Conservation (phyloP, 2,797 vertebrate species). For the Crotalus adamanteus region DNA sequence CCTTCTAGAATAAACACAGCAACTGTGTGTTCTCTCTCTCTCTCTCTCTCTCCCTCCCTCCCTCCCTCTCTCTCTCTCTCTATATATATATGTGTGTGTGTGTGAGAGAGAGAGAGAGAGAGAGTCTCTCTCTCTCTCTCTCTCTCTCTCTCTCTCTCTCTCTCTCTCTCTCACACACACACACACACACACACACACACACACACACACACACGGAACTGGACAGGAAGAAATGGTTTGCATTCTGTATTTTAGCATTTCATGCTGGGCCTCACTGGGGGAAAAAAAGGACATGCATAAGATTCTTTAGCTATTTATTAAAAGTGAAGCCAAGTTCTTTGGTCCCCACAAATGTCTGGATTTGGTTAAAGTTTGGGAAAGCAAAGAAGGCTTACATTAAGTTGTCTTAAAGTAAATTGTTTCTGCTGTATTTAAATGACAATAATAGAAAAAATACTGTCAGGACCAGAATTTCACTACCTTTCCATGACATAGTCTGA, state of each 20-base stretch:
- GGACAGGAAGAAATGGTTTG: conserved; percentile 52
- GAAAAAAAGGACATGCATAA: conserved; percentile 6
- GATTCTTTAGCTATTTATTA: conserved; percentile 35
- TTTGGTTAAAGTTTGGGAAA: conserved; percentile 24
- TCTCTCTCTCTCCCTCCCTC: conserved; percentile 21
- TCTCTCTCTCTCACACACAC: background rate
- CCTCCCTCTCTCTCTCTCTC: background rate
- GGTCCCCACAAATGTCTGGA: conserved; percentile 19
- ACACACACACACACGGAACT: conserved; percentile 14
- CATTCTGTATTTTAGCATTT: conserved; percentile 37
- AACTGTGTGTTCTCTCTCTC: conserved; percentile 44
- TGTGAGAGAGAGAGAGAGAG: no score
- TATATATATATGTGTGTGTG: no score
- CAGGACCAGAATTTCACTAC: background rate
- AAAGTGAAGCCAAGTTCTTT: conserved; percentile 11
- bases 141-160: conserved; percentile 30
- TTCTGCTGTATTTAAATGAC: conserved; percentile 12
- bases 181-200: no score
- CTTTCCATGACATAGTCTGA: conserved; percentile 7
- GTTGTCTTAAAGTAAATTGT: conserved; percentile 11
- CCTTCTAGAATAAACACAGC: conserved; percentile 43
- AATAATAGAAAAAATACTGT: conserved; percentile 17
- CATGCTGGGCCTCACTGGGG: conserved; percentile 15
- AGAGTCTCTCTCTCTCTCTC: no score
- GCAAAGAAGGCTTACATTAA: conserved; percentile 10